These are phyloP conservation scores for Phoxinus phoxinus DNA, from an alignment of 2,113 vertebrate genomes.

Conservation along the genomic window DNA sequence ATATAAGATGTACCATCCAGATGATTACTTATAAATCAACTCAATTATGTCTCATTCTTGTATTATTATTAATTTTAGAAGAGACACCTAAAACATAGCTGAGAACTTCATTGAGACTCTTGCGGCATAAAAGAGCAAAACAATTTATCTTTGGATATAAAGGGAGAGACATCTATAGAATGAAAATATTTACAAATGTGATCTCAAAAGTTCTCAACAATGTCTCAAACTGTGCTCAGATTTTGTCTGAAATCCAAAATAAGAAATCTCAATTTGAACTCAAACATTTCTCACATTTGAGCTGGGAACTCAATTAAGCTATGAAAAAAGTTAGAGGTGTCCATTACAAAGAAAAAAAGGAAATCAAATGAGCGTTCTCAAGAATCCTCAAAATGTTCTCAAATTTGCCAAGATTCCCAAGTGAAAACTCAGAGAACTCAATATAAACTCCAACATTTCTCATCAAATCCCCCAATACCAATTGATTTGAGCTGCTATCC, in stretches of 20 bases:
- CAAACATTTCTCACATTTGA: neutral
- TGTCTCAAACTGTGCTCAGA: neutral
- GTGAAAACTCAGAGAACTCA: neutral
- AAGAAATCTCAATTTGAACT: neutral
- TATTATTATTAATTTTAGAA: neutral
- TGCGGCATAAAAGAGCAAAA: neutral
- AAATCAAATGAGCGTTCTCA: neutral
- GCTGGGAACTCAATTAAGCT: neutral
- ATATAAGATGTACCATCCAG: neutral
- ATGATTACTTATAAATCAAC: neutral
- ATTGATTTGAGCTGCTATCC: neutral
- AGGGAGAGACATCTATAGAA: neutral
- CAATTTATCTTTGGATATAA: neutral
- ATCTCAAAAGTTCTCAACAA: neutral
- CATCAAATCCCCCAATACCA: neutral
- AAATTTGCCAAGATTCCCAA: neutral
- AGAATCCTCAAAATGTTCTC: neutral
- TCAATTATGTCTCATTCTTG: neutral
- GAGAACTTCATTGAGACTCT: neutral
- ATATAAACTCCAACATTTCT: neutral
- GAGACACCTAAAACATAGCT: neutral
- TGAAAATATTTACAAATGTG: neutral
- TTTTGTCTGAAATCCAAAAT: neutral
- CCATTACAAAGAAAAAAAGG: neutral
- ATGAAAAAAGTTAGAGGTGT: neutral